These are phyloP conservation scores for Xiphophorus hellerii DNA, from an alignment of 2,113 vertebrate species.

Conservation along the genomic window DNA sequence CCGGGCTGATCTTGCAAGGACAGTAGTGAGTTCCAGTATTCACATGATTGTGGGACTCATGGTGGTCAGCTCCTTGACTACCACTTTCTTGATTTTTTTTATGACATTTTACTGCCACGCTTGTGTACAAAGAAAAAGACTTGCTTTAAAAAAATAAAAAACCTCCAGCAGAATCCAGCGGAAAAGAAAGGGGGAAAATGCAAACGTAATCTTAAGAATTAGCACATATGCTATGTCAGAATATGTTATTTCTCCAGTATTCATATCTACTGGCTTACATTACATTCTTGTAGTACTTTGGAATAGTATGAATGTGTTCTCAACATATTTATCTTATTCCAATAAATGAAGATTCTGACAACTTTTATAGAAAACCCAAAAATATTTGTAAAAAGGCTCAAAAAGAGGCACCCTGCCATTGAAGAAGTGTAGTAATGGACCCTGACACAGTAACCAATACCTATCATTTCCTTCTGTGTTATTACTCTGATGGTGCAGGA, in stretches of 20 bases:
- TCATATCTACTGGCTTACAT: neutral
- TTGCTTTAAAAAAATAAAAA: too few relatives aligned
- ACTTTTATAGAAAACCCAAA: neutral
- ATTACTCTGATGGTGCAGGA: slow-evolving; percentile 12
- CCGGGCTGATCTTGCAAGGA: neutral
- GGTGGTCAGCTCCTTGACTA: neutral
- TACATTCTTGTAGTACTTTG: neutral
- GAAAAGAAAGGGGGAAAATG: neutral
- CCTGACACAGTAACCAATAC: slow-evolving; percentile 22
- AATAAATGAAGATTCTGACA: neutral
- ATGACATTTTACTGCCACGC: too few relatives aligned
- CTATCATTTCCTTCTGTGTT: slow-evolving; percentile 30
- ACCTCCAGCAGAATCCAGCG: too few relatives aligned
- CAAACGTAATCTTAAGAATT: neutral
- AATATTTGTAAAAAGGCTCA: neutral
- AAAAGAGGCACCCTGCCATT: neutral
- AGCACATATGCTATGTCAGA: neutral
- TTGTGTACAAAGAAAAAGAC: too few relatives aligned
- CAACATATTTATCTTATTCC: neutral
- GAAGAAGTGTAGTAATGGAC: neutral
- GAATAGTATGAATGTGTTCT: neutral
- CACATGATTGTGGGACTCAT: neutral
- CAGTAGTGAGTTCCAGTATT: neutral
- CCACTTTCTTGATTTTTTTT: too few relatives aligned
- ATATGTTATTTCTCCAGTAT: neutral